A percentile compares a stretch with the other conserved stretches of the same genome.
Conservation (phyloP, 2,113 vertebrate genomes). For the Melanocharis versteri region DNA sequence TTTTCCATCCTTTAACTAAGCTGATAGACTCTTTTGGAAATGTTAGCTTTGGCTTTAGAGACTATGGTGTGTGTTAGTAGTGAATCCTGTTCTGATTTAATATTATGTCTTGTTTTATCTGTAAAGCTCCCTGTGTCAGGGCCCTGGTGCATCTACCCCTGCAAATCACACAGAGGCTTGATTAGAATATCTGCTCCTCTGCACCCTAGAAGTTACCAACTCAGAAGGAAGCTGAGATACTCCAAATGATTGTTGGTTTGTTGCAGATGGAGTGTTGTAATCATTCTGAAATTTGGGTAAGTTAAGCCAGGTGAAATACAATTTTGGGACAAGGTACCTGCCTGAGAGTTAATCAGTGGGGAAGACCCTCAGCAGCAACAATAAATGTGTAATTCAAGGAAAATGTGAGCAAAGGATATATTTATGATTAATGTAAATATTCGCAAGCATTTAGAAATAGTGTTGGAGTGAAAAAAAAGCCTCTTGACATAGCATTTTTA, state of each 20-base stretch:
- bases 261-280: not conserved
- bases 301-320: not conserved
- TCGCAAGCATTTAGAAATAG: not conserved
- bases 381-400: not conserved
- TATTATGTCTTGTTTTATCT: not conserved
- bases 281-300: not conserved
- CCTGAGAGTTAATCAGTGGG: not conserved
- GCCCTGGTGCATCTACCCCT: not conserved
- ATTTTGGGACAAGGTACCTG: not conserved
- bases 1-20: not conserved
- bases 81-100: slow-evolving; percentile 13
- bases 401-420: not conserved
- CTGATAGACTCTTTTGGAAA: not conserved
- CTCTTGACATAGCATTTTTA: not conserved
- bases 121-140: not conserved
- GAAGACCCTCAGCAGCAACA: not conserved
- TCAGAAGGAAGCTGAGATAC: not conserved
- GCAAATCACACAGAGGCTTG: not conserved
- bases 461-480: not conserved
- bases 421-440: not conserved
- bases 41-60: slow-evolving; percentile 28
- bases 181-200: slow-evolving; percentile 9
- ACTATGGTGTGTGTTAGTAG: not conserved
- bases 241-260: not conserved
- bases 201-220: not conserved